Percentiles rank a stretch among this genome's conserved stretches.
phyloP scores from a whole-genome alignment of 2,113 vertebrate species.

The Holacanthus passer region DNA sequence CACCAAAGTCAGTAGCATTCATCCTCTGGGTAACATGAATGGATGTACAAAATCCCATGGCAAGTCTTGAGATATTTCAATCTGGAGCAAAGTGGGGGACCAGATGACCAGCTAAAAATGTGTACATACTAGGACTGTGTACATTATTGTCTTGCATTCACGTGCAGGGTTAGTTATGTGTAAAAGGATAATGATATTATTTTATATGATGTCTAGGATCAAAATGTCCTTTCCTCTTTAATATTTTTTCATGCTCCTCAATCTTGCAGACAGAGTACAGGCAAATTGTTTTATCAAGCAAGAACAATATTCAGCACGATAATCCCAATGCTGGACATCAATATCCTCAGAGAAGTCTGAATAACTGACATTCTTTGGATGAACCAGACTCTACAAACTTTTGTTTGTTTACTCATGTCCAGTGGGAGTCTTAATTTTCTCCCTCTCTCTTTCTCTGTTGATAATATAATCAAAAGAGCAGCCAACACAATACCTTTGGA shows the following conservation, averaged over 20 bases:
- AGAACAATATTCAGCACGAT: conserved; percentile 45
- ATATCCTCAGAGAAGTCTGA: conserved; percentile 66
- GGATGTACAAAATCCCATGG: background rate
- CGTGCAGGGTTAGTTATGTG: background rate
- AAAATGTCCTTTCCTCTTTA: background rate
- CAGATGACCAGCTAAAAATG: background rate
- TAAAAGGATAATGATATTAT: background rate
- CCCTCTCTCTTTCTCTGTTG: conserved; percentile 48
- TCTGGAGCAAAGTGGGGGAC: background rate
- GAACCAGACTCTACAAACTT: conserved; percentile 59
- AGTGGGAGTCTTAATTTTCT: conserved; percentile 64
- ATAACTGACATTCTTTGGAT: conserved; percentile 71
- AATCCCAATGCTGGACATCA: conserved; percentile 60
- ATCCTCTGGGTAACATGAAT: background rate
- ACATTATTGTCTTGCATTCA: background rate
- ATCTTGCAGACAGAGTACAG: conserved; percentile 9
- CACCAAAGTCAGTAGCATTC: background rate
- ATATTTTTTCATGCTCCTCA: conserved; percentile 8
- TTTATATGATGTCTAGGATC: background rate
- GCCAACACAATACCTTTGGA: conserved; percentile 73
- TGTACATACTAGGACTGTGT: background rate
- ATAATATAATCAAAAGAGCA: conserved; percentile 72
- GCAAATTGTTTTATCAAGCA: conserved; percentile 41
- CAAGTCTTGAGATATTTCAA: background rate
- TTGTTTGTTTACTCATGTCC: conserved; percentile 65